Evolutionary conservation across 2,113 vertebrate species (phyloP).

Genomic region (Lamprotornis superbus): DNA sequence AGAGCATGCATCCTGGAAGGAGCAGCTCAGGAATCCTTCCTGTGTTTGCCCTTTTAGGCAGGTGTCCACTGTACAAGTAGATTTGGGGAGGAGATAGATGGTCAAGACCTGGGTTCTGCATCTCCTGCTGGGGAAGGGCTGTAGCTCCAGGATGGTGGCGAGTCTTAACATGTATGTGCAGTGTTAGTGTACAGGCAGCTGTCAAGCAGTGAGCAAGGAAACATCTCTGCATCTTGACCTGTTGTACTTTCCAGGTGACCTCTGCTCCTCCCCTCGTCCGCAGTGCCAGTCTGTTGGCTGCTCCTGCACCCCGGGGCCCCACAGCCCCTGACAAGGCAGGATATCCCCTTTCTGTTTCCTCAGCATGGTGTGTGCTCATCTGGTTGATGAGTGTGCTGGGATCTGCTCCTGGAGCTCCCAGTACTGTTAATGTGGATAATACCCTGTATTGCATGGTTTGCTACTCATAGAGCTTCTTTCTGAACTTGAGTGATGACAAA

Average conservation of each 20-base stretch:
- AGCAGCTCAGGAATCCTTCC: background rate
- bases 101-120: background rate
- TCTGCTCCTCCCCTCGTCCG: background rate
- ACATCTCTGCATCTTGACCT: background rate
- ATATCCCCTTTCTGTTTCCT: background rate
- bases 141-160: background rate
- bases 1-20: background rate
- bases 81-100: background rate
- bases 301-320: background rate
- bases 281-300: background rate
- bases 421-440: background rate
- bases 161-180: background rate
- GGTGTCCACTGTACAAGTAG: rapidly evolving
- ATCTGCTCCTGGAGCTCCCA: background rate
- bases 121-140: background rate
- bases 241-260: conserved; percentile 12
- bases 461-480: background rate
- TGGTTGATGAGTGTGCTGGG: background rate
- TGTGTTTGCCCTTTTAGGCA: background rate
- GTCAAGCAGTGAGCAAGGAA: background rate
- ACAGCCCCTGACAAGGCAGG: conserved; percentile 41
- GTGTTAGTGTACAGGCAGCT: background rate
- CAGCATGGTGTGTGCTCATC: background rate
- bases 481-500: background rate
- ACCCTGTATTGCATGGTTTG: background rate